Evolutionary conservation across 2,797 vertebrate genomes (phyloP).

Genomic region (Esox masquinongy): DNA sequence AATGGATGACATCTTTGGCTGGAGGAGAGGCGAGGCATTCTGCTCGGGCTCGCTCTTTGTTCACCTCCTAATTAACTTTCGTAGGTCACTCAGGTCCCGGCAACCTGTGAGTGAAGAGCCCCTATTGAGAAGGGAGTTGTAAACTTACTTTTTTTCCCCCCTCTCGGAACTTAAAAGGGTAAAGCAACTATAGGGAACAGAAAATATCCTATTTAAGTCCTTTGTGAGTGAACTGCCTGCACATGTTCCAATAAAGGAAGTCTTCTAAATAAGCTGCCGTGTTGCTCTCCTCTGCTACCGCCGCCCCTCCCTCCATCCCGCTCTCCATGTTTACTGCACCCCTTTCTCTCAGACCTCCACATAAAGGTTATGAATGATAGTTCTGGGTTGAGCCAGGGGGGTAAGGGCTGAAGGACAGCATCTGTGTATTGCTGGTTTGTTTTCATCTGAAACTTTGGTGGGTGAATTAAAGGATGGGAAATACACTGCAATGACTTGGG

Average conservation of each 20-base stretch:
- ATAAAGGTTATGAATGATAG: conserved; percentile 84
- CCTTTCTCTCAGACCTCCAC: conserved; percentile 72
- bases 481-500: conserved; percentile 48
- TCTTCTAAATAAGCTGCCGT: conserved; percentile 87
- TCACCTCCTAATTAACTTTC: conserved; percentile 99
- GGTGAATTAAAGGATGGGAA: conserved; percentile 75
- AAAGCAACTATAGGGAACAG: conserved; percentile 95
- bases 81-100: conserved; percentile 99
- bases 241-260: conserved; percentile 91
- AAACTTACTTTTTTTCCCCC: conserved; percentile 99
- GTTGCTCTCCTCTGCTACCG: conserved; percentile 73
- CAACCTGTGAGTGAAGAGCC: conserved; percentile 99
- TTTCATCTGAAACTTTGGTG: conserved; percentile 74
- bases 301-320: conserved; percentile 49
- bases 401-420: conserved; percentile 77
- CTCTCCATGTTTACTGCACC: conserved; percentile 51
- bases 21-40: conserved; percentile 99
- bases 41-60: conserved; percentile 99
- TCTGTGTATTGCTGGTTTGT: conserved; percentile 77
- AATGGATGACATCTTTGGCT: conserved; percentile 99
- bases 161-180: conserved; percentile 97
- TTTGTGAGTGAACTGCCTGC: conserved; percentile 93
- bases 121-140: conserved; percentile 96
- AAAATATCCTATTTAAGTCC: conserved; percentile 99
- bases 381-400: conserved; percentile 68